Percentiles rank a stretch among this genome's conserved stretches.
phyloP scores from a whole-genome alignment of 2,113 vertebrate species.

The Daboia siamensis region DNA sequence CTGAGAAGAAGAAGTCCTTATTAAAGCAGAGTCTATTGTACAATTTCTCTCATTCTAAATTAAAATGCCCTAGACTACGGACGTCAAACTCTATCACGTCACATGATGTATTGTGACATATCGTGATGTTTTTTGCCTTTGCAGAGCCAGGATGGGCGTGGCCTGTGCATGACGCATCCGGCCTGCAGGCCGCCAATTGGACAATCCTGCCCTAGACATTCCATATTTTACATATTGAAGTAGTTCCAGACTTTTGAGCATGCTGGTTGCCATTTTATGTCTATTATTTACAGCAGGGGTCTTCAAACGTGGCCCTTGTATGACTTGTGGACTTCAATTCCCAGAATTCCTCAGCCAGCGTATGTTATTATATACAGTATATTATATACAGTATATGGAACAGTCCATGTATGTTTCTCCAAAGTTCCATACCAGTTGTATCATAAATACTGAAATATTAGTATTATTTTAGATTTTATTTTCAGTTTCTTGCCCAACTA shows the following conservation, averaged over 20 bases:
- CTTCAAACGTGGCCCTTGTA: no score
- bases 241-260: neutral
- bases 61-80: neutral
- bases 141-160: no score
- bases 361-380: neutral
- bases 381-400: neutral
- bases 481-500: neutral
- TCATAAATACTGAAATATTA: neutral
- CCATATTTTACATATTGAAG: neutral
- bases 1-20: neutral
- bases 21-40: neutral
- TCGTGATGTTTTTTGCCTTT: no score
- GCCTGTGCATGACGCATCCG: no score
- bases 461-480: neutral
- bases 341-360: no score
- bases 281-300: neutral
- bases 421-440: neutral
- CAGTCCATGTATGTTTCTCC: neutral
- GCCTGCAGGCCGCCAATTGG: no score
- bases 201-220: neutral
- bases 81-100: no score
- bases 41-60: neutral
- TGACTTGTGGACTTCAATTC: no score
- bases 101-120: no score
- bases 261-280: neutral